phyloP scores from a whole-genome alignment of 2,888 invertebrate genomes.

The Microctonus brassicae region DNA sequence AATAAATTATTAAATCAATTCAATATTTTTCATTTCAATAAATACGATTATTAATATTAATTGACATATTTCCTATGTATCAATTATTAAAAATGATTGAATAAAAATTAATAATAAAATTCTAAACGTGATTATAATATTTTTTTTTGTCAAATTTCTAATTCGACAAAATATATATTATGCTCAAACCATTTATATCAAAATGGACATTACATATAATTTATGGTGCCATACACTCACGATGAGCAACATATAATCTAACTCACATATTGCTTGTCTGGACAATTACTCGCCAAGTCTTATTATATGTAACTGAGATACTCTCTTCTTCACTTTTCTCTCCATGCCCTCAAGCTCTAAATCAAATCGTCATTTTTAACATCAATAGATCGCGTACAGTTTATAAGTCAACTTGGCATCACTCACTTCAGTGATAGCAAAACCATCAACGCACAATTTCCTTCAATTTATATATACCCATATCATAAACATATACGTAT shows the following conservation, averaged over 20 bases:
- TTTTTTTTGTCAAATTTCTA: too few relatives aligned
- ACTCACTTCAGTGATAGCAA: background rate
- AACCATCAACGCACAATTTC: slow-evolving; percentile 6
- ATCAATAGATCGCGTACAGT: background rate
- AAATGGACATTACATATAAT: too few relatives aligned
- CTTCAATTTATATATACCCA: slow-evolving; percentile 6
- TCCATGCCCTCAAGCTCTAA: slow-evolving; percentile 39
- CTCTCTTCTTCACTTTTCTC: slow-evolving; percentile 34
- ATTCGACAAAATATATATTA: too few relatives aligned
- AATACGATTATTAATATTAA: too few relatives aligned
- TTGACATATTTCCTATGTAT: too few relatives aligned
- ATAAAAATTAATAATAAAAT: too few relatives aligned
- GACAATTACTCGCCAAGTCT: slow-evolving; percentile 41
- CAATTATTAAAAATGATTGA: too few relatives aligned
- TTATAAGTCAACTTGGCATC: slow-evolving; percentile 1
- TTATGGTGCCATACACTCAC: slow-evolving; percentile 25
- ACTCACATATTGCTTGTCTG: slow-evolving; percentile 32
- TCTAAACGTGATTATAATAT: too few relatives aligned
- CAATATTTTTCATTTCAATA: too few relatives aligned
- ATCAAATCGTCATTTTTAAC: slow-evolving; percentile 41
- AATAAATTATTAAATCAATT: too few relatives aligned
- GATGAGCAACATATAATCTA: slow-evolving; percentile 43
- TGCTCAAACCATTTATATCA: too few relatives aligned
- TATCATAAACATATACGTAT: background rate
- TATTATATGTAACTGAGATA: background rate